Evolutionary conservation across 2,888 invertebrate genomes (phyloP).

Genomic region (Elysia crispata): DNA sequence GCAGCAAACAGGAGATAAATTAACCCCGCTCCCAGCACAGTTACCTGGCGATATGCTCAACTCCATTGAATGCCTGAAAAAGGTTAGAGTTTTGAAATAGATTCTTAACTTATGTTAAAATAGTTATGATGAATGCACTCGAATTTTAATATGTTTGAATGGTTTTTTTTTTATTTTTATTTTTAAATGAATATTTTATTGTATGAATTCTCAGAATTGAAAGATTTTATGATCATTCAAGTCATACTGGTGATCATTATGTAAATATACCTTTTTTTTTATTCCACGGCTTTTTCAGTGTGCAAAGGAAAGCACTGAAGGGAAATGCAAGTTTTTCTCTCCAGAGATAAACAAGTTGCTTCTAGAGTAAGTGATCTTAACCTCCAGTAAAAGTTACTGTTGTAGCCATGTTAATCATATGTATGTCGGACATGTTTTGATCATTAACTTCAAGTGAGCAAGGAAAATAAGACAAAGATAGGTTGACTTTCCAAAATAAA

Average conservation of each 20-base stretch:
- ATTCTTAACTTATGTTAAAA: neutral
- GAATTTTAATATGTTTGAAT: neutral
- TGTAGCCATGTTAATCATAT: no score
- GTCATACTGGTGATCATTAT: neutral
- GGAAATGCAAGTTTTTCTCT: slow-evolving; percentile 81
- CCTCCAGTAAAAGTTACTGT: neutral
- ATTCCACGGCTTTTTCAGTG: slow-evolving; percentile 63
- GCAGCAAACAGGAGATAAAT: slow-evolving; percentile 31
- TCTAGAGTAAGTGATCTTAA: slow-evolving; percentile 78
- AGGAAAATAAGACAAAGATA: no score
- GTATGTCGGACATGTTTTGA: no score
- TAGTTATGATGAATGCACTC: neutral
- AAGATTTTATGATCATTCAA: no score
- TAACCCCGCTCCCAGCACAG: slow-evolving; percentile 42
- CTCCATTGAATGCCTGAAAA: slow-evolving; percentile 78
- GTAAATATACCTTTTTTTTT: neutral
- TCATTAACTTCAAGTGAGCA: no score
- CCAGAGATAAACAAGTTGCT: slow-evolving; percentile 79
- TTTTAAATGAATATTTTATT: neutral
- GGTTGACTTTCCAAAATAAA: no score
- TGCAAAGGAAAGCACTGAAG: slow-evolving; percentile 77
- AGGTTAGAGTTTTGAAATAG: slow-evolving; percentile 59
- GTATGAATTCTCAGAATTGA: neutral
- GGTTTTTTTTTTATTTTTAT: neutral
- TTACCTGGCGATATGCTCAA: slow-evolving; percentile 77